Evolutionary conservation across 1,140 invertebrate species (phyloP), one percentile per base, ranked within the genome.

Genomic region (Scaptomyza graminum): DNA sequence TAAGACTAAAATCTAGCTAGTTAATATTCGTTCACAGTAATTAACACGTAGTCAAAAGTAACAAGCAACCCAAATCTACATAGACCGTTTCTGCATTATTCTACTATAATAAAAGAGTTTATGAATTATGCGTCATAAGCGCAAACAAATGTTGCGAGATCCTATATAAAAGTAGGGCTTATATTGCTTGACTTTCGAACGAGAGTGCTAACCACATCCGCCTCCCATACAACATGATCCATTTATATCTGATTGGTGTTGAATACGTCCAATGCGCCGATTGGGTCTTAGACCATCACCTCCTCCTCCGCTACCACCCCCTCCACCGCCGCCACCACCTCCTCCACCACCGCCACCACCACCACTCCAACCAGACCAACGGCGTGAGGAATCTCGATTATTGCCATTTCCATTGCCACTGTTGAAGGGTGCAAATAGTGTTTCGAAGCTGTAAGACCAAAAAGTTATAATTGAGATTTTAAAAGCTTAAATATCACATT

Each of bases 231-330:
- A 63, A 16, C 82, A 85, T 1, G 51, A 46, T 46, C 57, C 71
- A 11, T 51, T 51, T 49, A 82, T 74, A 11, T 39, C n/a, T n/a
- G 37, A 41, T n/a, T 41, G 37, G 3, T 46, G 51, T 25, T 68
- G 84, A 41, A 88, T 79, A 9, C 83, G 83, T 9, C 83, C 83
- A 47, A 88, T 88, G 22, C 83, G 72, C 1, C 83, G 62, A 34
- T 88, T 88, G n/a, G 83, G 84, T 39, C 83, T 74, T 13, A 79
- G 28, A n/a, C 79, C 83, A 8, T 63, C 82, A 6, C 79, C 64
- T 1, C 65, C 44, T 6, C 75, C 63, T 3, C 68, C 37, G 1
- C 66, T 41, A 0, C 65, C 55, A 0, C 79, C 63, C 0, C 73
- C 66, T 0, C 76, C 66, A 0, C 83, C 83, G 0, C 83, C 78